phyloP scores from a whole-genome alignment of 2,113 vertebrate species.

The Cebus imitator region DNA sequence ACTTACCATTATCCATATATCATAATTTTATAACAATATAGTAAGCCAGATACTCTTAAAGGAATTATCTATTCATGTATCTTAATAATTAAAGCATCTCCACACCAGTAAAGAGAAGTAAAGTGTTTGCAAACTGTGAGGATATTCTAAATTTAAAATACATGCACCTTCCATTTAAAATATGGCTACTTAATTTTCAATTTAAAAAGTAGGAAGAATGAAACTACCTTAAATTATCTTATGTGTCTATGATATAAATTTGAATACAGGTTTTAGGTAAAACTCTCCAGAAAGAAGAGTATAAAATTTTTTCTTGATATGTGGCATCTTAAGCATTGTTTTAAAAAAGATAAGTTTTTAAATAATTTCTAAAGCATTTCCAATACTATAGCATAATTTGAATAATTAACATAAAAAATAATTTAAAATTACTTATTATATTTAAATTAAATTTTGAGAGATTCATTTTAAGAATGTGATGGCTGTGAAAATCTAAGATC shows the following conservation, averaged over 20 bases:
- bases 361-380: conserved; percentile 2
- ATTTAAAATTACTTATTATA: not conserved
- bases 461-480: not conserved
- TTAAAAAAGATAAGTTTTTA: conserved; percentile 42
- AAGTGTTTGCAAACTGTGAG: conserved; percentile 12
- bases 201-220: conserved; percentile 10
- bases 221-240: conserved; percentile 41
- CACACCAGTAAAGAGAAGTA: not conserved
- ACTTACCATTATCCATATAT: not conserved
- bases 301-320: not conserved
- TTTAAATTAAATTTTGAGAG: conserved; percentile 33
- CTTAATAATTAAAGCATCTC: conserved; percentile 6
- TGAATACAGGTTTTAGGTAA: not conserved
- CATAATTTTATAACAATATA: conserved; percentile 1
- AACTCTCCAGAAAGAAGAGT: not conserved
- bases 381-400: not conserved
- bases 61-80: not conserved
- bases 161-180: not conserved
- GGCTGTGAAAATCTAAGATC: conserved; percentile 17
- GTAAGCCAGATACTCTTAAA: not conserved
- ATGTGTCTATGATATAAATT: not conserved
- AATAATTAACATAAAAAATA: not conserved
- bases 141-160: conserved; percentile 40
- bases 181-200: conserved; percentile 30
- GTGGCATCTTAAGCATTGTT: conserved; percentile 19